Conservation (phyloP, 2,888 invertebrate species). For the Chymomyza fuscimana region DNA sequence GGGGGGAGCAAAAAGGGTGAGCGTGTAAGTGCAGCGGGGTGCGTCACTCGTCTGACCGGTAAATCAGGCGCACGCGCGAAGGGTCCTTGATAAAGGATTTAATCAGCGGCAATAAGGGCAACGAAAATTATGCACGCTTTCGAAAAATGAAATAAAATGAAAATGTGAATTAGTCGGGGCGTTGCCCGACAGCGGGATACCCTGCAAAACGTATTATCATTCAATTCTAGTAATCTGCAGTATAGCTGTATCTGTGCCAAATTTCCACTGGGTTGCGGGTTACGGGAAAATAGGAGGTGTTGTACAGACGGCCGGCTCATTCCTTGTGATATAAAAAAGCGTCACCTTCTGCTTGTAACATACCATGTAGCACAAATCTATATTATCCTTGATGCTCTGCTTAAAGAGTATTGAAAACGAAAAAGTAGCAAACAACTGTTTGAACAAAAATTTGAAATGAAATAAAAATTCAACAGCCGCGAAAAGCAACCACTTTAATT, state of each 20-base stretch:
- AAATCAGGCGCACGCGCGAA: slow-evolving; percentile 52
- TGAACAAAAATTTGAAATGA: slow-evolving; percentile 14
- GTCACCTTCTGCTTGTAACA: too few species aligned
- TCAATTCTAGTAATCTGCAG: too few species aligned
- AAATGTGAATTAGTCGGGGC: too few species aligned
- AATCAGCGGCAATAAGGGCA: slow-evolving; percentile 42
- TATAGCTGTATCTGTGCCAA: too few species aligned
- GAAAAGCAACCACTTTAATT: slow-evolving; percentile 51
- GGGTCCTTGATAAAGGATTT: slow-evolving; percentile 54
- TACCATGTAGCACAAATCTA: too few species aligned
- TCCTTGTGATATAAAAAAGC: too few species aligned
- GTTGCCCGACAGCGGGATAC: not conserved
- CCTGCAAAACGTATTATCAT: not conserved
- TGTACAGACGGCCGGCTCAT: too few species aligned
- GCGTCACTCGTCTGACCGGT: slow-evolving; percentile 9
- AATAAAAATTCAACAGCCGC: slow-evolving; percentile 8
- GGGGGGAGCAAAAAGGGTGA: not conserved
- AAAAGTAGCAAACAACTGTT: not conserved
- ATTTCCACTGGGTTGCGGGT: not conserved
- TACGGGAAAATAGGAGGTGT: not conserved
- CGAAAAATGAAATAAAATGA: slow-evolving; percentile 20
- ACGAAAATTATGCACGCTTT: slow-evolving; percentile 49
- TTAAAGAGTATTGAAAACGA: not conserved
- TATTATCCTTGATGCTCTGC: too few species aligned
- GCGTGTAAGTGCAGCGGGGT: not conserved